Conservation (phyloP, 2,113 vertebrate genomes). For the Callocephalon fimbriatum region DNA sequence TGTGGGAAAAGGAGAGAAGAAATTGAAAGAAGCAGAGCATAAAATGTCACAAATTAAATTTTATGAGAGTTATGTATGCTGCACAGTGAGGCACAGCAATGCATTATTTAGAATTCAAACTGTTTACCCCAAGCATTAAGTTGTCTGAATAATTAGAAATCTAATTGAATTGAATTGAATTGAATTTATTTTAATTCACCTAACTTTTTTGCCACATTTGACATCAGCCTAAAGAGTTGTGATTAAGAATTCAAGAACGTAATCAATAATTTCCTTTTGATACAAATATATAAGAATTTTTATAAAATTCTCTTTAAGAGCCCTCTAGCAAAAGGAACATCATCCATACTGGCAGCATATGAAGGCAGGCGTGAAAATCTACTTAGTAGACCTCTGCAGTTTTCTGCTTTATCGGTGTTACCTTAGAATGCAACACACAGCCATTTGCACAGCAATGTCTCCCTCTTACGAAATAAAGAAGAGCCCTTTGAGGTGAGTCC, state of each 20-base stretch:
- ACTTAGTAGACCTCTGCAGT: neutral
- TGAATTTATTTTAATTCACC: neutral
- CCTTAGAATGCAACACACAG: neutral
- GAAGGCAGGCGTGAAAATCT: neutral
- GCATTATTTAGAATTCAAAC: neutral
- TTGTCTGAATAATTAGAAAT: neutral
- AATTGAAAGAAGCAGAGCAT: slow-evolving; percentile 12
- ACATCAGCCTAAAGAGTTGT: neutral
- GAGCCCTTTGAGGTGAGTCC: neutral
- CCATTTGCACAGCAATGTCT: neutral
- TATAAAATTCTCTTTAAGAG: neutral
- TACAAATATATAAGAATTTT: neutral
- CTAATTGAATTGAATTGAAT: neutral
- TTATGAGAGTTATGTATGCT: neutral
- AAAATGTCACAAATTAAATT: slow-evolving; percentile 27
- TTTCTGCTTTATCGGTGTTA: neutral
- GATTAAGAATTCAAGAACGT: neutral
- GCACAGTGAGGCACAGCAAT: neutral
- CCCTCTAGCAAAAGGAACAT: neutral
- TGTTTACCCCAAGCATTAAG: neutral
- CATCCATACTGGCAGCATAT: neutral
- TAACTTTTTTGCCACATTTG: neutral
- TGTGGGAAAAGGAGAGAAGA: neutral
- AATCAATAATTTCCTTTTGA: neutral
- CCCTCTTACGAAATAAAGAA: neutral